Evolutionary conservation across 2,888 invertebrate species (phyloP).

Genomic region (Drosophila monieri): DNA sequence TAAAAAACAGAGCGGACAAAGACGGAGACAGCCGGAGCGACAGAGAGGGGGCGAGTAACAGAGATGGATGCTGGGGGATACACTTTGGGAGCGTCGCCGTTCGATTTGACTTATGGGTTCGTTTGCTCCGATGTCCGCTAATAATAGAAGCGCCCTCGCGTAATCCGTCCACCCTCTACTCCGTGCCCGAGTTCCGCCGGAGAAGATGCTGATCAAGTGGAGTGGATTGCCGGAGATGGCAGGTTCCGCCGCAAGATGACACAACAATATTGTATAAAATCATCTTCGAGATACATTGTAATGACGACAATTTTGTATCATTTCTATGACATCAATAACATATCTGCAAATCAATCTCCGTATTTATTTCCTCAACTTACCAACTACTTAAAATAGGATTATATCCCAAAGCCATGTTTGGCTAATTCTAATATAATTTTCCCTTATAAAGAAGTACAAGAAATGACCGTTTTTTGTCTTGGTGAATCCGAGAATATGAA

Average conservation of each 20-base stretch:
- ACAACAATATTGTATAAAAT: constrained; percentile 13
- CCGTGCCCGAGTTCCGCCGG: constrained; percentile 9
- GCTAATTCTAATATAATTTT: too few relatives aligned
- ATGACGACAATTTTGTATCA: not conserved
- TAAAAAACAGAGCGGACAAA: constrained; percentile 68
- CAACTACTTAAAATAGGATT: too few relatives aligned
- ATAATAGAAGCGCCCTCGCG: constrained; percentile 56
- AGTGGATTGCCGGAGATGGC: constrained; percentile 39
- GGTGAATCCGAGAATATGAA: not conserved
- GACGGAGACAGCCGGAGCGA: constrained; percentile 28
- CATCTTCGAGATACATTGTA: not conserved
- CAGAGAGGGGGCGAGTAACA: constrained; percentile 4
- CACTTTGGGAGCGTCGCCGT: constrained; percentile 48
- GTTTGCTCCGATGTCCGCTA: constrained; percentile 74
- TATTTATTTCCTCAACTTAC: too few relatives aligned
- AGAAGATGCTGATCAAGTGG: constrained; percentile 52
- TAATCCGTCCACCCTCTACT: constrained; percentile 45
- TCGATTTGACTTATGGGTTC: constrained; percentile 83
- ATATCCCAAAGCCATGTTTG: too few relatives aligned
- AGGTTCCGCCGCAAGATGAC: constrained; percentile 51
- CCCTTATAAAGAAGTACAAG: too few relatives aligned
- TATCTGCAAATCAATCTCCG: too few relatives aligned
- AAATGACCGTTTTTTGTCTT: not conserved
- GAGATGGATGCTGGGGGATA: constrained; percentile 20
- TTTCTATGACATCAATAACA: not conserved